Evolutionary conservation across 2,888 invertebrate genomes (phyloP).

Genomic region (Galerucella pusilla): DNA sequence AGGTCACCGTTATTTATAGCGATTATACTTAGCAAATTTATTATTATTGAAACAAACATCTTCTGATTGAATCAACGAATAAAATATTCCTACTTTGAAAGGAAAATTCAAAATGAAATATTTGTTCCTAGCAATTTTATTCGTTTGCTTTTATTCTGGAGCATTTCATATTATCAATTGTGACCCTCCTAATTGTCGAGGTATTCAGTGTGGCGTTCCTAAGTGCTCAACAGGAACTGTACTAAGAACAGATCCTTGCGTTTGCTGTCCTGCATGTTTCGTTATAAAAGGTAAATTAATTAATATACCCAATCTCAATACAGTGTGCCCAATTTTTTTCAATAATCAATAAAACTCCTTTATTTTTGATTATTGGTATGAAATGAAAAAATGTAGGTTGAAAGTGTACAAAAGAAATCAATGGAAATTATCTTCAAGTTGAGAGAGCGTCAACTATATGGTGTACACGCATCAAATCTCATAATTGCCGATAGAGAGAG

Average conservation of each 20-base stretch:
- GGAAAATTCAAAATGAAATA: neutral
- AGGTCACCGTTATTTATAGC: no score
- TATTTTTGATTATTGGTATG: neutral
- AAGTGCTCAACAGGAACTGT: conserved; percentile 2
- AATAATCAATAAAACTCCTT: neutral
- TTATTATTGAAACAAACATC: no score
- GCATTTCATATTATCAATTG: neutral
- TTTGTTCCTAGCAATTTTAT: neutral
- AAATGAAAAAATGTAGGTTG: no score
- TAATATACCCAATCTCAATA: no score
- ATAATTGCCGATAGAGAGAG: no score
- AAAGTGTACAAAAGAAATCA: no score
- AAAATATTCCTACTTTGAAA: neutral
- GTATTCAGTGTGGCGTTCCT: conserved; percentile 21
- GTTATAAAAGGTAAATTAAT: conserved; percentile 7
- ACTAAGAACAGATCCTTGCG: conserved; percentile 10
- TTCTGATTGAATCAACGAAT: neutral
- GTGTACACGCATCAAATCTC: no score
- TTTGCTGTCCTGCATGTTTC: conserved; percentile 25
- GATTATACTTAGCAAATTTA: neutral
- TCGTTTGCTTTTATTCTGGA: neutral
- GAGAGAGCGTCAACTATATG: no score
- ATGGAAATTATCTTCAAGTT: no score
- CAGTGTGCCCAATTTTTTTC: no score
- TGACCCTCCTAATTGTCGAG: conserved; percentile 16